phyloP scores from a whole-genome alignment of 2,797 vertebrate species.

The Sorex maritimensis region DNA sequence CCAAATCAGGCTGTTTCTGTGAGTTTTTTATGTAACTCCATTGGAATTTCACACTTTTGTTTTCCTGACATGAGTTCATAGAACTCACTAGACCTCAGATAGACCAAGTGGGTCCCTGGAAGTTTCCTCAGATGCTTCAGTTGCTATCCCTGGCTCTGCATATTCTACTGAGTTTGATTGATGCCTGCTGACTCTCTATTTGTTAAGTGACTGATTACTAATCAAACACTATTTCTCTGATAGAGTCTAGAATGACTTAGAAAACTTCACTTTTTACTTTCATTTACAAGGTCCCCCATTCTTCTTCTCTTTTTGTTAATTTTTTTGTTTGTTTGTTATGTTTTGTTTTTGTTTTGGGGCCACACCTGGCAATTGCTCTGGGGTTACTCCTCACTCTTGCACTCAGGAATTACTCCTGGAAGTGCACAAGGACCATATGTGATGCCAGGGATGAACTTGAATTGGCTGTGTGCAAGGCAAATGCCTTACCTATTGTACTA shows the following conservation, averaged over 20 bases:
- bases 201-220: slow-evolving; percentile 80
- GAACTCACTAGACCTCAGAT: slow-evolving; percentile 65
- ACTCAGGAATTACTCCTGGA: no score
- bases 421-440: no score
- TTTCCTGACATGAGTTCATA: slow-evolving; percentile 45
- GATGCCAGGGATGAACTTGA: no score
- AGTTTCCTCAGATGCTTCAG: slow-evolving; percentile 67
- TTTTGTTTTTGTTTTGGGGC: no score
- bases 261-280: slow-evolving; percentile 75
- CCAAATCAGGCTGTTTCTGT: slow-evolving; percentile 29
- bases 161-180: slow-evolving; percentile 71
- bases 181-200: slow-evolving; percentile 81
- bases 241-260: slow-evolving; percentile 56
- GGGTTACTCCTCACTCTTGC: no score
- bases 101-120: slow-evolving; percentile 33
- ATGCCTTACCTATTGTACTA: no score
- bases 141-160: background rate
- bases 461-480: no score
- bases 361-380: no score
- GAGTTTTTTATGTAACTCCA: slow-evolving; percentile 59
- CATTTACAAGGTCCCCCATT: slow-evolving; percentile 63
- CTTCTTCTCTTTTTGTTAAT: no score
- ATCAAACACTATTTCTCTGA: slow-evolving; percentile 74
- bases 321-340: no score
- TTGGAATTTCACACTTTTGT: slow-evolving; percentile 70